These are phyloP conservation scores for Hydrochoerus hydrochaeris DNA, from an alignment of 2,113 vertebrate species.

Conservation along the genomic window DNA sequence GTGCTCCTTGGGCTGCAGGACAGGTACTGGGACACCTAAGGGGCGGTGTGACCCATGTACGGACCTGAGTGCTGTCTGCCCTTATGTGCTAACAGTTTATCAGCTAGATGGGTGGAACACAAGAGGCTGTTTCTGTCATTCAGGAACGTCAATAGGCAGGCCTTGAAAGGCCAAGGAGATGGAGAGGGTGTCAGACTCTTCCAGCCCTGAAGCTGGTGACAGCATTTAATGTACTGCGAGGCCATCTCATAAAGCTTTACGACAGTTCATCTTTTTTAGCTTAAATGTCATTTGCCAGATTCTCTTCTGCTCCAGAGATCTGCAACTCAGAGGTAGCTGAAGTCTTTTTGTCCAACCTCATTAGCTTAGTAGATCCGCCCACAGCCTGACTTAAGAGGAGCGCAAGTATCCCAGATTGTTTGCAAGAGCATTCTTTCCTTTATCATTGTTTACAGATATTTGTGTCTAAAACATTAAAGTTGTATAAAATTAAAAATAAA, in stretches of 20 bases:
- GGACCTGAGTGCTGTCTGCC: rapidly evolving
- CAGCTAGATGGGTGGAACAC: background rate
- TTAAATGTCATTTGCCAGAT: background rate
- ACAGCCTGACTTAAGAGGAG: background rate
- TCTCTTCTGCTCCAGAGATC: too few relatives aligned
- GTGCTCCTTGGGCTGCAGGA: background rate
- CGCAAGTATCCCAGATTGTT: background rate
- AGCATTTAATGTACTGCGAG: background rate
- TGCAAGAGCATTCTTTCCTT: background rate
- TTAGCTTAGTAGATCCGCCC: background rate
- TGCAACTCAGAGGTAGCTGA: background rate
- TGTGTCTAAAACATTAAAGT: background rate
- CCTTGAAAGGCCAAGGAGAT: background rate
- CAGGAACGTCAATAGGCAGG: background rate
- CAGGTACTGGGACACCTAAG: rapidly evolving
- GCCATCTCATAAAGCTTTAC: too few relatives aligned
- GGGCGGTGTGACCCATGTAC: rapidly evolving
- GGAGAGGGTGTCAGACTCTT: rapidly evolving
- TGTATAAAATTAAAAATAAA: background rate
- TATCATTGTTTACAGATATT: background rate
- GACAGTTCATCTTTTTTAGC: background rate
- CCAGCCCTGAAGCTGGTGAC: rapidly evolving
- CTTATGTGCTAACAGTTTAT: rapidly evolving
- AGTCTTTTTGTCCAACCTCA: background rate
- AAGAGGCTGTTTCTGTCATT: background rate